Conservation (phyloP, 2,113 vertebrate species). For the Menidia beryllina region DNA sequence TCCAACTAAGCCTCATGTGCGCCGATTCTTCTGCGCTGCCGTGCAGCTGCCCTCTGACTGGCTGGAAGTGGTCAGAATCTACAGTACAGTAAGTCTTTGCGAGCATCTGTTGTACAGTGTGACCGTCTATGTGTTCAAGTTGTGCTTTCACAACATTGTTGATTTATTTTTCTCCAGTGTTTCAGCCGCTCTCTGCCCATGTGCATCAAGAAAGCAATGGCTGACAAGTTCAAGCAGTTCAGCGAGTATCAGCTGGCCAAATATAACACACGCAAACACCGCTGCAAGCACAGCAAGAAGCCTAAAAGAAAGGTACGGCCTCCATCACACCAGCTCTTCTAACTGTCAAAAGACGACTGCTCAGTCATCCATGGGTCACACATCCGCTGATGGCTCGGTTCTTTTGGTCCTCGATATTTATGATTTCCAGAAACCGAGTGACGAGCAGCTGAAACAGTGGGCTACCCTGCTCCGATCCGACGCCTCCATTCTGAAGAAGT, state of each 20-base stretch:
- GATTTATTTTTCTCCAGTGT: conserved; percentile 75
- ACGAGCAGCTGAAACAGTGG: conserved; percentile 62
- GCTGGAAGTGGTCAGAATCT: conserved; percentile 87
- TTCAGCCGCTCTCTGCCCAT: conserved; percentile 82
- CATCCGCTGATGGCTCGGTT: too few species aligned
- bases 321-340: background rate
- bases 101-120: too few species aligned
- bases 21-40: conserved; percentile 86
- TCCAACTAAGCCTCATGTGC: conserved; percentile 82
- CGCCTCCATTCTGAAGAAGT: conserved; percentile 45
- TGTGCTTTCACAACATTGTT: background rate
- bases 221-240: conserved; percentile 89
- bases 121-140: background rate
- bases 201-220: conserved; percentile 87
- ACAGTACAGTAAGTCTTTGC: conserved; percentile 71
- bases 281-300: conserved; percentile 80
- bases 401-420: background rate
- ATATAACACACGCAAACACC: conserved; percentile 88
- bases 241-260: conserved; percentile 91
- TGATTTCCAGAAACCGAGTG: conserved; percentile 49
- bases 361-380: background rate
- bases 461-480: conserved; percentile 55
- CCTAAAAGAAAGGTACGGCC: conserved; percentile 62
- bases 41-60: conserved; percentile 91
- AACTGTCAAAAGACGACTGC: background rate